Base-by-base conservation (phyloP, 1,140 invertebrate species). In the Neodiprion fabricii region DNA sequence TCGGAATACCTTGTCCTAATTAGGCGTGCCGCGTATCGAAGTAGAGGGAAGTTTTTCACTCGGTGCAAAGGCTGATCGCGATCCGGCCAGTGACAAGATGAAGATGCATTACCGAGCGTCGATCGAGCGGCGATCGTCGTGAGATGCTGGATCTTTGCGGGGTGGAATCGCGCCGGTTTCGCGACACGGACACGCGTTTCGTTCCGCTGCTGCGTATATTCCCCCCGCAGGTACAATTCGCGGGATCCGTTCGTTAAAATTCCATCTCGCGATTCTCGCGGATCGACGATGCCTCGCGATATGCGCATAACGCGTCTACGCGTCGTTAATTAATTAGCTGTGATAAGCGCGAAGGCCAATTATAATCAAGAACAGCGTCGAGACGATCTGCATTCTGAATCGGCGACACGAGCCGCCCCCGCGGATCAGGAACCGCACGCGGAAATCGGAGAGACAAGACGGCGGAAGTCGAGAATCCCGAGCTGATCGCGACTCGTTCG, bases 1-100 rank as follows among this genome's bases (percentile, higher is more conserved):
- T 61, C 53, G 53, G 53, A 12, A 61, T 61, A 61, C 53, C 53
- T 61, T 61, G 53, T 61, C 53, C 53, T 61, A 61, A 61, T 61
- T 61, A 61, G 53, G 53, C 53, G 53, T 17, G 53, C n/a, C 53
- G 53, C 53, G 28, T 40, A 40, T 2, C 53, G 53, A 61, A 17
- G 53, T 12, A 17, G 11, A 17, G n/a, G 53, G 53, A 14, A 17
- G 53, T 61, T 61, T 61, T 61, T 61, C 9, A 61, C n/a, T 61
- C 53, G 5, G n/a, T 14, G 5, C 53, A 40, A 40, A 40, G 28
- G 28, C 28, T 40, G 28, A 40, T 40, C 28, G 28, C 28, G 28
- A 40, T 40, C 28, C 28, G 28, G 53, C 9, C 53, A 17, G 53
- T 61, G 53, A 61, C 53, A 61, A 61, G 53, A 61, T 61, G 53